These are phyloP conservation scores for Tringa solitaria DNA, from an alignment of 2,113 vertebrate species.

Conservation along the genomic window DNA sequence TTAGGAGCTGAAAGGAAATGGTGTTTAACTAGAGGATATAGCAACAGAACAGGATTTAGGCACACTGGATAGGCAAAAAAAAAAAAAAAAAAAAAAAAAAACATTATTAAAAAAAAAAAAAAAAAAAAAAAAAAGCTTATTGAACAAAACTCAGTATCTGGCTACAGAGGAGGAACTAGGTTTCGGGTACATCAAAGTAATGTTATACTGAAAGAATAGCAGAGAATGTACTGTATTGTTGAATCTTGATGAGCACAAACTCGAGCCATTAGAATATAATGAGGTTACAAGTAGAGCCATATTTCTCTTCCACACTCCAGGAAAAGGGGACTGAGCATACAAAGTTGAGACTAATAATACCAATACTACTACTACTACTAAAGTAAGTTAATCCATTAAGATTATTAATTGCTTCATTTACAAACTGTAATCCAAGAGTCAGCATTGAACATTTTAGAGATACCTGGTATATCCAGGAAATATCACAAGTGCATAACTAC, in stretches of 20 bases:
- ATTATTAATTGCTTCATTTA: background rate
- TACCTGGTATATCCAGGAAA: background rate
- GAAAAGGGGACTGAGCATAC: background rate
- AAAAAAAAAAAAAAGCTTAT: background rate
- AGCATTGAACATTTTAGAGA: background rate
- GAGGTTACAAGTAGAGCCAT: background rate
- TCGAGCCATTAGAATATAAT: background rate
- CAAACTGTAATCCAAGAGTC: background rate
- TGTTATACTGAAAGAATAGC: background rate
- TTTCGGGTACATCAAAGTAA: background rate
- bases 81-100: background rate
- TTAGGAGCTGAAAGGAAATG: background rate
- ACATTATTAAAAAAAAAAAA: too few relatives aligned
- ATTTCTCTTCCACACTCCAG: background rate
- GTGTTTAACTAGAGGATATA: background rate
- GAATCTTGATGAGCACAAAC: background rate
- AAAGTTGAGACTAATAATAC: background rate
- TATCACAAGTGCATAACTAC: background rate
- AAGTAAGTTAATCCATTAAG: background rate
- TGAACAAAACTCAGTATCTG: background rate
- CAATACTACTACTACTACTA: background rate
- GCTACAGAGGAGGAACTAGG: background rate
- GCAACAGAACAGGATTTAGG: background rate
- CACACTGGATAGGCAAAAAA: background rate
- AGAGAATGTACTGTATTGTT: background rate